These are phyloP conservation scores for Poecile atricapillus DNA, from an alignment of 2,113 vertebrate genomes.

Conservation along the genomic window DNA sequence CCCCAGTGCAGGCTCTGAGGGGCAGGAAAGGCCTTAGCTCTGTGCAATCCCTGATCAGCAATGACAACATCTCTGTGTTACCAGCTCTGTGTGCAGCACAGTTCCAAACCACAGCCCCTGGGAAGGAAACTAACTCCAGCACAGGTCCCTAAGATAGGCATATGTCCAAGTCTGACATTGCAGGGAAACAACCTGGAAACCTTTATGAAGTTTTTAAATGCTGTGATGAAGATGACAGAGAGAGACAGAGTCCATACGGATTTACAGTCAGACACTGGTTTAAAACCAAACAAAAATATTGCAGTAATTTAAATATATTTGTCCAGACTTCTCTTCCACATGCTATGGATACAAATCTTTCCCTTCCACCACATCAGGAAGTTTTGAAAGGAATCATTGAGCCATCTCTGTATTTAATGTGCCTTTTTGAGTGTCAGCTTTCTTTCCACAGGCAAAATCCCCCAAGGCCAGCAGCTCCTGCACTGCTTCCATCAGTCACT, in stretches of 20 bases:
- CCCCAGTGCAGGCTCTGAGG: fast-evolving
- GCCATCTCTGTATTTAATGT: neutral
- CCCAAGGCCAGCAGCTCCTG: neutral
- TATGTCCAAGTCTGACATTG: neutral
- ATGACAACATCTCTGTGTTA: neutral
- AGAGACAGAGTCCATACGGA: fast-evolving
- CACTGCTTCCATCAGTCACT: neutral
- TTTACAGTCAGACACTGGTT: neutral
- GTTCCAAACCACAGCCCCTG: neutral
- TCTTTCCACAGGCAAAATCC: neutral
- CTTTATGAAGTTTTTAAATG: neutral
- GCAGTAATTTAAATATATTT: neutral
- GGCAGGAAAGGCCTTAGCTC: neutral
- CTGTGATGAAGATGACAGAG: neutral
- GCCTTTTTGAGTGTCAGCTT: neutral
- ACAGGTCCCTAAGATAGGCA: neutral
- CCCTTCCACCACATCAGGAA: neutral
- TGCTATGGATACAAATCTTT: neutral
- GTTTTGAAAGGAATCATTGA: neutral
- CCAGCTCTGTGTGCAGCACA: neutral
- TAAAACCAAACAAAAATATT: neutral
- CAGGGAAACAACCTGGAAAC: neutral
- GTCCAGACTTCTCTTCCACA: neutral
- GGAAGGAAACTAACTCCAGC: neutral
- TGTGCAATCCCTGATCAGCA: neutral